Conservation (phyloP, 2,113 vertebrate species). For the Orthonyx spaldingii region DNA sequence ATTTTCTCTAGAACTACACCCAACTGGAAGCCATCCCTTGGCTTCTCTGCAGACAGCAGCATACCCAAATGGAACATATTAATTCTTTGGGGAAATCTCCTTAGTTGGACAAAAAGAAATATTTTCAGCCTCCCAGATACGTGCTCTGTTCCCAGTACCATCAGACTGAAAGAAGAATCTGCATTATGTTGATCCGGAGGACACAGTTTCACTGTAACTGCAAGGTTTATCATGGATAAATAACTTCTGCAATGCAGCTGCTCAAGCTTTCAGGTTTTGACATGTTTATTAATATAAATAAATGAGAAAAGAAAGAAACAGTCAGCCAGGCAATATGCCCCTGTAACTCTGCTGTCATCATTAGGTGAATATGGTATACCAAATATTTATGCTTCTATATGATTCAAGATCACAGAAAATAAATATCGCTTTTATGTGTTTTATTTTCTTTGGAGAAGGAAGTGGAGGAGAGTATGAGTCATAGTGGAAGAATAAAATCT, state of each 20-base stretch:
- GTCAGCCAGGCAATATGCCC: background rate
- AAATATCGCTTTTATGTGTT: background rate
- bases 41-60: slow-evolving; percentile 29
- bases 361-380: background rate
- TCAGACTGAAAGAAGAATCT: background rate
- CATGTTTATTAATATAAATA: slow-evolving; percentile 18
- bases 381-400: slow-evolving; percentile 32
- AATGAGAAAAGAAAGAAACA: slow-evolving; percentile 7
- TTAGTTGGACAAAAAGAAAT: background rate
- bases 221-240: background rate
- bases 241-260: background rate
- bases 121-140: slow-evolving; percentile 20
- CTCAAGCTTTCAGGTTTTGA: background rate
- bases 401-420: slow-evolving; percentile 18
- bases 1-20: slow-evolving; percentile 48
- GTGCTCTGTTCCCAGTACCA: background rate
- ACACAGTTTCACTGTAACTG: background rate
- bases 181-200: background rate
- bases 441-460: slow-evolving; percentile 29
- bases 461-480: background rate
- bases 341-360: slow-evolving; percentile 15
- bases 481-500: slow-evolving; percentile 4
- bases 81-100: slow-evolving; percentile 37
- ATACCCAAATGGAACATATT: slow-evolving; percentile 49
- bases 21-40: slow-evolving; percentile 49